Conservation (phyloP, 2,113 vertebrate genomes). For the Rhadina sibilatrix region DNA sequence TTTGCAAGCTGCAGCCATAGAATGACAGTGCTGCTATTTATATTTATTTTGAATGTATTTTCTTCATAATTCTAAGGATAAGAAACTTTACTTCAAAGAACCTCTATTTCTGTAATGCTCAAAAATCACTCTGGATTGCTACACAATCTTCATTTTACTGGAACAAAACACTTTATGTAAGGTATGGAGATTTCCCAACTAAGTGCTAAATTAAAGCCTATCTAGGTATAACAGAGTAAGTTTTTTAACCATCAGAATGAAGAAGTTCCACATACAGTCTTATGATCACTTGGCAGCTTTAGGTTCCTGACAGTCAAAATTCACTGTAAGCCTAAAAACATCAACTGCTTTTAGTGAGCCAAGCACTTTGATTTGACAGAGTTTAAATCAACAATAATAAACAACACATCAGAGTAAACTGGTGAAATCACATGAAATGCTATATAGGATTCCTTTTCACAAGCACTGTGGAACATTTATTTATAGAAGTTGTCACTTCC, state of each 20-base stretch:
- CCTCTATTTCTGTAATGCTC: background rate
- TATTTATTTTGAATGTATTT: background rate
- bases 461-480: background rate
- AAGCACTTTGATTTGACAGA: background rate
- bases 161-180: background rate
- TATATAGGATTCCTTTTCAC: background rate
- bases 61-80: background rate
- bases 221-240: background rate
- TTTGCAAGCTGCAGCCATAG: background rate
- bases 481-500: background rate
- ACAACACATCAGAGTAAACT: background rate
- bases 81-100: conserved; percentile 11
- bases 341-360: background rate
- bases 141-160: background rate
- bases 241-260: background rate
- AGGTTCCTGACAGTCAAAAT: background rate
- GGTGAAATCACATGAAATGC: background rate
- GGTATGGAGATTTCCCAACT: background rate
- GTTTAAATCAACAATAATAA: conserved; percentile 16
- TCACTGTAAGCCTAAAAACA: background rate
- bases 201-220: background rate
- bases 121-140: background rate
- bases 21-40: background rate
- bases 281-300: background rate
- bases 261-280: background rate